phyloP scores from a whole-genome alignment of 2,113 vertebrate species.

The Saguinus imperator region DNA sequence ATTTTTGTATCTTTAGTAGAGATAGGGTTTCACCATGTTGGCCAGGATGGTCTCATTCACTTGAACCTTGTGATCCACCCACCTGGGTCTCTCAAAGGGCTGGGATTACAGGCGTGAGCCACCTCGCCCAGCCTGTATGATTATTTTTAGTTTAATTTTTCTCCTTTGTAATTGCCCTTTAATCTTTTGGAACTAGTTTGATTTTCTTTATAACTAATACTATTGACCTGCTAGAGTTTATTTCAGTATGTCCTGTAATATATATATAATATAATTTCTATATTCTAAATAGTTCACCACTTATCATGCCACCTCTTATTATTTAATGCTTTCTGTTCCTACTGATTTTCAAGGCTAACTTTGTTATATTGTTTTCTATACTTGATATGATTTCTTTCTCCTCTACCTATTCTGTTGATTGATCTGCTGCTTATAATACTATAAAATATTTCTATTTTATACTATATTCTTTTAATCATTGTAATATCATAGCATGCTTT shows the following conservation, averaged over 20 bases:
- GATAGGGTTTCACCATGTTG: too few species aligned
- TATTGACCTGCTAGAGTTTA: neutral
- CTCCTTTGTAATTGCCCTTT: neutral
- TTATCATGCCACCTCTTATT: neutral
- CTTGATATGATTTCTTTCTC: neutral
- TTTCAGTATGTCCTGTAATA: neutral
- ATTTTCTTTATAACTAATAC: neutral
- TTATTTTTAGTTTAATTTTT: neutral
- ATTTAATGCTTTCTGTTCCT: neutral
- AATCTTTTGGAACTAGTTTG: neutral
- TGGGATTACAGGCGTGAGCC: too few species aligned
- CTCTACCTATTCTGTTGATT: neutral
- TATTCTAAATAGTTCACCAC: neutral
- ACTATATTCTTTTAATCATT: neutral
- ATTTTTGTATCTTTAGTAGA: too few species aligned
- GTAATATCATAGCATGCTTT: neutral
- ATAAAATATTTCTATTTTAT: neutral
- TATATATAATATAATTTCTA: neutral
- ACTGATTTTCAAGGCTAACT: neutral
- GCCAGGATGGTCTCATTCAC: too few species aligned
- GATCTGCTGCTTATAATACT: neutral
- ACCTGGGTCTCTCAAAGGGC: too few species aligned
- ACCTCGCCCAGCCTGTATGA: too few species aligned
- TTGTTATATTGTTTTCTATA: neutral
- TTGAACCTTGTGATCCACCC: too few species aligned